These are phyloP conservation scores for Xylocopa sonorina DNA, from an alignment of 1,140 invertebrate genomes.

Conservation along the genomic window DNA sequence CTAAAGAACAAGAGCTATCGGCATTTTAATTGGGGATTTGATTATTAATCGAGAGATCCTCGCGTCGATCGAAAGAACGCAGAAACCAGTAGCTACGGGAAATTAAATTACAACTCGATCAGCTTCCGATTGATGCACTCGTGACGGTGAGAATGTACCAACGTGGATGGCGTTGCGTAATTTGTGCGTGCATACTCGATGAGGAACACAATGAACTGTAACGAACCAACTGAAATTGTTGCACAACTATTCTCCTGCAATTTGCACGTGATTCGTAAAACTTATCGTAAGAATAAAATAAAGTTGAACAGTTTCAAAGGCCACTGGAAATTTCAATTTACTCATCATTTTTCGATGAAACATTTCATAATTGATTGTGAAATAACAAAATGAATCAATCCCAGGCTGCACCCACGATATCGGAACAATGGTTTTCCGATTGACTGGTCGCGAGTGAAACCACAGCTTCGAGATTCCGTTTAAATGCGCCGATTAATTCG, in stretches of 20 bases:
- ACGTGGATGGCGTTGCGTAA: neutral
- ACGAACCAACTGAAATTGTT: neutral
- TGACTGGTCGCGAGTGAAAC: no score
- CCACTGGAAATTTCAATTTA: no score
- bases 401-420: neutral
- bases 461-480: neutral
- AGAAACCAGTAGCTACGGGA: conserved; percentile 2
- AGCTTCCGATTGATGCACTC: conserved; percentile 1
- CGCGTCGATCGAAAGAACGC: no score
- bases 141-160: conserved; percentile 10
- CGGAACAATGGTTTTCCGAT: neutral
- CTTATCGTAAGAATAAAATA: neutral
- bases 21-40: no score
- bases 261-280: neutral
- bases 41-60: no score
- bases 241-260: neutral
- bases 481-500: neutral
- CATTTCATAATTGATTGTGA: no score
- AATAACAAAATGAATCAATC: neutral
- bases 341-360: no score
- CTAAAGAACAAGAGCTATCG: no score
- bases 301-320: no score
- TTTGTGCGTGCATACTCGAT: neutral
- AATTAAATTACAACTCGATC: conserved; percentile 6
- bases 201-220: neutral